Conservation (phyloP, 2,888 invertebrate genomes). For the Calliphora vomitoria region DNA sequence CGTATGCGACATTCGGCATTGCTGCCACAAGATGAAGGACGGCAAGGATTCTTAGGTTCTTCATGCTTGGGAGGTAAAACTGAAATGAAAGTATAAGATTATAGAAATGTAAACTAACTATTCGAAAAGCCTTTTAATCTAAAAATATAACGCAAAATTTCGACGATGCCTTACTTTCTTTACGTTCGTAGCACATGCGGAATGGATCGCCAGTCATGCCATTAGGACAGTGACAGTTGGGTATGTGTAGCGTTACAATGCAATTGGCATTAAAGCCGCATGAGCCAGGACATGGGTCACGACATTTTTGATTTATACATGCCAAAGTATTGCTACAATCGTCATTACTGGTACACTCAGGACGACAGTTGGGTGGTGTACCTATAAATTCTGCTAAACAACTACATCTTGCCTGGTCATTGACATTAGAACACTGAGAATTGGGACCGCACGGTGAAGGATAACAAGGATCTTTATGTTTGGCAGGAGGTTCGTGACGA, state of each 20-base stretch:
- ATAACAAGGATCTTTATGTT: slow-evolving; percentile 87
- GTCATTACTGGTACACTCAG: slow-evolving; percentile 89
- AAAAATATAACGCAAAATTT: slow-evolving; percentile 78
- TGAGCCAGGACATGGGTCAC: slow-evolving; percentile 91
- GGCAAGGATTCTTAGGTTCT: slow-evolving; percentile 87
- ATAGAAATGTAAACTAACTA: slow-evolving; percentile 34
- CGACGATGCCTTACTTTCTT: slow-evolving; percentile 79
- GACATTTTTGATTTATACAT: slow-evolving; percentile 90
- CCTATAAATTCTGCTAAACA: slow-evolving; percentile 89
- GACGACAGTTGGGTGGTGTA: slow-evolving; percentile 89
- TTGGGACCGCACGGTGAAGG: slow-evolving; percentile 92
- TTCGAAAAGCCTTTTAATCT: not conserved
- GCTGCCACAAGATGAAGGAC: slow-evolving; percentile 90
- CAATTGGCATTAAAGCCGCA: slow-evolving; percentile 92
- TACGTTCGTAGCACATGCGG: slow-evolving; percentile 86
- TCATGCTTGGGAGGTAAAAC: slow-evolving; percentile 76
- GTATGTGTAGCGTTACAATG: slow-evolving; percentile 90
- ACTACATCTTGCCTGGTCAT: slow-evolving; percentile 87
- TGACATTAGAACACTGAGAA: slow-evolving; percentile 88
- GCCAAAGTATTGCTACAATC: slow-evolving; percentile 89
- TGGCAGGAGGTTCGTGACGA: slow-evolving; percentile 67
- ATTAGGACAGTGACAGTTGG: slow-evolving; percentile 89
- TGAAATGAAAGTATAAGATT: slow-evolving; percentile 72
- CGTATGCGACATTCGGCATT: slow-evolving; percentile 88
- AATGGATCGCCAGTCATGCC: slow-evolving; percentile 92